A percentile compares a stretch with the other conserved stretches of the same genome.
These are phyloP conservation scores for Trypoxylon attenuatum DNA, from an alignment of 2,888 invertebrate genomes.

Conservation along the genomic window DNA sequence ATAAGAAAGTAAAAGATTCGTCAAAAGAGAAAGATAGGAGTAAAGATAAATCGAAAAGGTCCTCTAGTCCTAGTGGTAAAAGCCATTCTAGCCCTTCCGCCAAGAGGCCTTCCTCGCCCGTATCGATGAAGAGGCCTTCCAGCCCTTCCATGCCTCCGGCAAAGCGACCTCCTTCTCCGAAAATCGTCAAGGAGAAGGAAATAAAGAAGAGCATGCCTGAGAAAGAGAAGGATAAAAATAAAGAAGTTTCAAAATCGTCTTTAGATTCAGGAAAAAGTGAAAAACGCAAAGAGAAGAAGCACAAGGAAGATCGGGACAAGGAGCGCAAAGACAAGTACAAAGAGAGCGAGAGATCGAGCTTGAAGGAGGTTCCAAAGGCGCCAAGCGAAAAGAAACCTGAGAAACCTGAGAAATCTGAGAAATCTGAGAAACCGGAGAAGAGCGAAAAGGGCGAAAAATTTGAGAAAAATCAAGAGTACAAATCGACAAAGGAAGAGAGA, in stretches of 20 bases:
- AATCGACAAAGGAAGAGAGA: conserved; percentile 72
- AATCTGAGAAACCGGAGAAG: conserved; percentile 80
- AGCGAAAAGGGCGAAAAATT: too few species aligned
- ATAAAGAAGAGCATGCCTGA: conserved; percentile 66
- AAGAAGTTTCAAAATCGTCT: conserved; percentile 77
- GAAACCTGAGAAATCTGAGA: conserved; percentile 80
- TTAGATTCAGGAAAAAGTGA: conserved; percentile 76
- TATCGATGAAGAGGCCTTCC: conserved; percentile 69
- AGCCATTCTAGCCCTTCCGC: conserved; percentile 65
- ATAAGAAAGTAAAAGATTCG: conserved; percentile 76
- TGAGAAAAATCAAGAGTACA: conserved; percentile 76
- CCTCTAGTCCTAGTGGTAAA: conserved; percentile 73
- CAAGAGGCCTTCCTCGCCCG: conserved; percentile 63
- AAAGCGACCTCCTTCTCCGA: conserved; percentile 64
- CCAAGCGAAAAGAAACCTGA: conserved; percentile 77
- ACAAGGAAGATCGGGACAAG: conserved; percentile 78
- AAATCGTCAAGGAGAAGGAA: conserved; percentile 67
- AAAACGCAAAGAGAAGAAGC: conserved; percentile 76
- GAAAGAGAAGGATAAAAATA: conserved; percentile 78
- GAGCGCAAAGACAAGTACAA: conserved; percentile 77
- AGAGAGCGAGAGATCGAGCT: conserved; percentile 76
- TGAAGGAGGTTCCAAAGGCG: conserved; percentile 70
- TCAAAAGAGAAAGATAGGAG: conserved; percentile 77
- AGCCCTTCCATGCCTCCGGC: conserved; percentile 61
- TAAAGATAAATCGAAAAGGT: conserved; percentile 76